Base-by-base conservation (phyloP, 92 coral and sea anemone species). In the Metridium senile region DNA sequence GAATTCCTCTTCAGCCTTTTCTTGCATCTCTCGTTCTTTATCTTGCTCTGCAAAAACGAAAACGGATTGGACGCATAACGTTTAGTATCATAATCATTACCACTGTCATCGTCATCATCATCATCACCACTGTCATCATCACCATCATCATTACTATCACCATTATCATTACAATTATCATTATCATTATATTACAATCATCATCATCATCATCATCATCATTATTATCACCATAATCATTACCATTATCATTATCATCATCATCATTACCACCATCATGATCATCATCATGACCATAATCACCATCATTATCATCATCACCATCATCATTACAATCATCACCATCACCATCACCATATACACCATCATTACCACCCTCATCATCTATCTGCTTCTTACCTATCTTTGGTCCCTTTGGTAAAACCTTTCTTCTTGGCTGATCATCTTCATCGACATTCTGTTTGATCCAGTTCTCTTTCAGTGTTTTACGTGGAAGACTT, bases 1-100 rank as follows among this genome's bases (percentile, higher is more conserved):
- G 69, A 92, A 92, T 31, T 86, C 93, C 28, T 85, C 78, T 64
- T 92, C 97, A 0, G 92, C 81, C 81, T 82, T 74, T 66, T 80
- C 89, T 65, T 89, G 79, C 58, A 85, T 53, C 66, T 86, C 85
- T n/a, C 97, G 71, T 76, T 92, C 97, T 62, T 72, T 85, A 54
- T 91, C 97, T 9, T 93, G 87, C 45, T 88, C 97, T 92, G 65
- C 21, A 64, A 70, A 25, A 17, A 26, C n/a, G n/a, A n/a, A n/a
- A n/a, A n/a, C n/a, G n/a, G n/a, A n/a, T n/a, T n/a, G n/a, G n/a
- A n/a, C n/a, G n/a, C n/a, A n/a, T n/a, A n/a, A n/a, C n/a, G n/a
- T n/a, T n/a, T n/a, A 68, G 31, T 25, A 54, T 54, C 22, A 22
- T 9, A 6, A 54, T 17, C 2, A 54, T 17, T n/a, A 54, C n/a